Conservation (phyloP, 2,888 invertebrate species). For the Thalpophila matura region DNA sequence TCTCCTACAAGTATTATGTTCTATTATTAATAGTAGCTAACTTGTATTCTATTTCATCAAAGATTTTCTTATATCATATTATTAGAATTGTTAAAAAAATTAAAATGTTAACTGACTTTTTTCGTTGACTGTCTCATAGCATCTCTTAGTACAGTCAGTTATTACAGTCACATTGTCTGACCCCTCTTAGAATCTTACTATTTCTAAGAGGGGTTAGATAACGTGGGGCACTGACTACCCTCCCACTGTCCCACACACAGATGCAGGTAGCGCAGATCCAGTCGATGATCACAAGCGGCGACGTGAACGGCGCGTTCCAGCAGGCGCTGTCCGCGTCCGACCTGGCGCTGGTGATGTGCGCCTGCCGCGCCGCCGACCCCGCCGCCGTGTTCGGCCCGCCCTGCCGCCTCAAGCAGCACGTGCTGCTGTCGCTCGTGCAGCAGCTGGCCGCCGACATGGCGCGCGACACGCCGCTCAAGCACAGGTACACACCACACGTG, state of each 20-base stretch:
- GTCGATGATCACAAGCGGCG: slow-evolving; percentile 92
- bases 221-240: too few species aligned
- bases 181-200: too few species aligned
- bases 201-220: too few species aligned
- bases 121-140: too few species aligned
- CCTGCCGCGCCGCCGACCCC: slow-evolving; percentile 96
- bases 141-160: too few species aligned
- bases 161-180: too few species aligned
- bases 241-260: slow-evolving; percentile 75
- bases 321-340: slow-evolving; percentile 97
- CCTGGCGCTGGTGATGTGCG: slow-evolving; percentile 95
- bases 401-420: slow-evolving; percentile 95
- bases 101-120: too few species aligned
- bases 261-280: slow-evolving; percentile 93
- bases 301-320: slow-evolving; percentile 97
- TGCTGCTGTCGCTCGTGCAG: slow-evolving; percentile 97
- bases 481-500: slow-evolving; percentile 87
- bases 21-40: slow-evolving; percentile 24
- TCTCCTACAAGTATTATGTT: slow-evolving; percentile 78
- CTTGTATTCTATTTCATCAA: too few species aligned
- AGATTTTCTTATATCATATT: too few species aligned
- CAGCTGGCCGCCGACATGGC: slow-evolving; percentile 97
- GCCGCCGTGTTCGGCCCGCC: slow-evolving; percentile 94
- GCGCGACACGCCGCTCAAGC: slow-evolving; percentile 92
- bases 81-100: too few species aligned